A percentile compares a stretch with the other conserved stretches of the same genome.
Evolutionary conservation across 2,888 invertebrate species (phyloP).

Genomic region (Eumacrocentrus americanus): DNA sequence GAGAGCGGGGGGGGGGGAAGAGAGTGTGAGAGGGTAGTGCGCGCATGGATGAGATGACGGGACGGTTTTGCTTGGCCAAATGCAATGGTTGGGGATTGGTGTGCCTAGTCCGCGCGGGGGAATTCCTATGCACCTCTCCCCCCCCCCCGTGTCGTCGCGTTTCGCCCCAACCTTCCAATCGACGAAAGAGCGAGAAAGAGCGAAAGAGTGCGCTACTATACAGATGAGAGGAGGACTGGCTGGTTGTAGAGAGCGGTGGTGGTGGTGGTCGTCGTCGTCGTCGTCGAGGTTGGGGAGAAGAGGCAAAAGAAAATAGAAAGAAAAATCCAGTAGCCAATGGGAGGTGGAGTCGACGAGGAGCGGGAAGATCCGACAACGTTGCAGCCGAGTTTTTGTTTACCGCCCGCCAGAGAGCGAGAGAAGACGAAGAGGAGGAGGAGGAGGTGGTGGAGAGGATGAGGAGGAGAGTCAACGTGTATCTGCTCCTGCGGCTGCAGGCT

Average conservation of each 20-base stretch:
- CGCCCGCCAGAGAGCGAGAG: constrained; percentile 35
- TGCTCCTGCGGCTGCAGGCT: constrained; percentile 29
- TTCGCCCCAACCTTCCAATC: too few species aligned
- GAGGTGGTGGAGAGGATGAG: constrained; percentile 34
- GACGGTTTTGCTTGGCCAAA: constrained; percentile 29
- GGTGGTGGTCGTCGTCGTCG: background rate
- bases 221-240: background rate
- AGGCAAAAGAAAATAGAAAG: constrained; percentile 43
- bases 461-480: constrained; percentile 38
- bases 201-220: constrained; percentile 5
- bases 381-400: constrained; percentile 59
- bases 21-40: constrained; percentile 34
- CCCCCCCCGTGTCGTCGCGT: constrained; percentile 41
- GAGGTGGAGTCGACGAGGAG: constrained; percentile 42
- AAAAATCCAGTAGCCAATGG: constrained; percentile 55
- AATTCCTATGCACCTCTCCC: constrained; percentile 49
- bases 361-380: constrained; percentile 59
- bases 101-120: constrained; percentile 35
- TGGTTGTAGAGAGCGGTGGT: background rate
- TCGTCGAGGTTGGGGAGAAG: background rate
- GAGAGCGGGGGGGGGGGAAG: constrained; percentile 23
- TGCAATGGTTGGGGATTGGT: constrained; percentile 36
- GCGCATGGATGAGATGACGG: constrained; percentile 44
- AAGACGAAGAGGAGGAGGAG: background rate
- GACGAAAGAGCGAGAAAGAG: constrained; percentile 37